Evolutionary conservation across 2,888 invertebrate species (phyloP).

Genomic region (Rambutsinella grinnellia): DNA sequence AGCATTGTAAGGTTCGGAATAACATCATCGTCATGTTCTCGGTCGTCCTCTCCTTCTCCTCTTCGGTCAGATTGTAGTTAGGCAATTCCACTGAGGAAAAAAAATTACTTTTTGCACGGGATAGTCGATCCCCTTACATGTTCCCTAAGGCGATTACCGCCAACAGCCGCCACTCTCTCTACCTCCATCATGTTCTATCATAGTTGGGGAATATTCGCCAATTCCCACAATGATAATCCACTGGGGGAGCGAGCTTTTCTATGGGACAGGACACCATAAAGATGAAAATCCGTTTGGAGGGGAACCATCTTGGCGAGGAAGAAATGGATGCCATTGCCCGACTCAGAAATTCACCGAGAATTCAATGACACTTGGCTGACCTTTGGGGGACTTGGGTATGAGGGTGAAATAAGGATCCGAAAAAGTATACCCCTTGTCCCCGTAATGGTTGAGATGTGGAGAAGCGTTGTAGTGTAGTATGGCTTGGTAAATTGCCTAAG

Average conservation of each 20-base stretch:
- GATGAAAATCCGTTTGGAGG: not conserved
- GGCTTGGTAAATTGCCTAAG: constrained; percentile 49
- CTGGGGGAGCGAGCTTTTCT: not conserved
- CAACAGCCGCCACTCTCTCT: constrained; percentile 40
- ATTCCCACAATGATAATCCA: constrained; percentile 17
- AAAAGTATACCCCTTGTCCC: constrained; percentile 37
- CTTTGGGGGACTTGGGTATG: constrained; percentile 18
- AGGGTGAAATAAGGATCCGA: constrained; percentile 1
- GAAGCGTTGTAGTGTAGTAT: constrained; percentile 40
- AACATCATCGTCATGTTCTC: constrained; percentile 21
- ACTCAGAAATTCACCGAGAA: constrained; percentile 16
- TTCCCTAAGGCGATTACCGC: constrained; percentile 57
- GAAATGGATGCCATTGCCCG: not conserved
- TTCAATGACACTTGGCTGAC: not conserved
- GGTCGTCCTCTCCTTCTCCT: constrained; percentile 40
- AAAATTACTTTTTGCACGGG: constrained; percentile 14
- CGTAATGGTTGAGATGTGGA: constrained; percentile 14
- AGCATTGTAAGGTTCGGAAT: constrained; percentile 33
- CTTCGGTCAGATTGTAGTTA: constrained; percentile 33
- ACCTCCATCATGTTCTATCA: constrained; percentile 28
- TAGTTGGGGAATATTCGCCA: constrained; percentile 10
- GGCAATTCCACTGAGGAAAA: constrained; percentile 42
- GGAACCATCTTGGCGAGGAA: not conserved
- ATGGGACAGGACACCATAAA: not conserved
- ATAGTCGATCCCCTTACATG: constrained; percentile 47